These are phyloP conservation scores for Rhinichthys klamathensis DNA, from an alignment of 2,113 vertebrate genomes.

Conservation along the genomic window DNA sequence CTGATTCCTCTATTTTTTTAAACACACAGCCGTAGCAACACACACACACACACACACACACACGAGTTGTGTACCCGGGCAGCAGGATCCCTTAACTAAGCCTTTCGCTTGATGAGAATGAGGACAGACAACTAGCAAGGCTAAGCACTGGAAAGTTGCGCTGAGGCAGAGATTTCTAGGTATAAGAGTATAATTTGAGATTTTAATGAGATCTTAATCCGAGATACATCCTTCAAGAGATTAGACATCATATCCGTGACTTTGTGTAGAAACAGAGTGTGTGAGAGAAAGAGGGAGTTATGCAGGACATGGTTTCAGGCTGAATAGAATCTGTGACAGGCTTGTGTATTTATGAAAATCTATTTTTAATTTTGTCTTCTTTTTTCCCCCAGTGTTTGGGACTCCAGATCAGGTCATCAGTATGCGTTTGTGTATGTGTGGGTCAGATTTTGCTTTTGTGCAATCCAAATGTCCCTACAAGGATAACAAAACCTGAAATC, in stretches of 20 bases:
- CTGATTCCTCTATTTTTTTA: slow-evolving; percentile 7
- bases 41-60: not conserved
- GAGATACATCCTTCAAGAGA: slow-evolving; percentile 31
- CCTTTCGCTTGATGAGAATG: slow-evolving; percentile 46
- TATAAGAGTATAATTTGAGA: slow-evolving; percentile 42
- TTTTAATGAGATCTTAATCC: slow-evolving; percentile 49
- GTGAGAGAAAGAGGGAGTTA: not conserved
- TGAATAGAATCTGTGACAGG: slow-evolving; percentile 25
- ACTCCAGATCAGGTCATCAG: not conserved
- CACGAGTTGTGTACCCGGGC: not conserved
- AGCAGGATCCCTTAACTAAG: slow-evolving; percentile 31
- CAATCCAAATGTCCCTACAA: not conserved
- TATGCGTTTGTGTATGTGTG: slow-evolving; percentile 35
- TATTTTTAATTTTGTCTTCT: slow-evolving; percentile 16
- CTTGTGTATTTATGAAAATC: slow-evolving; percentile 28
- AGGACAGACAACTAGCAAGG: slow-evolving; percentile 38
- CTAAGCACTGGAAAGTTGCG: slow-evolving; percentile 28
- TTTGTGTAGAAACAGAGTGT: not conserved
- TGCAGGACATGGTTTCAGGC: slow-evolving; percentile 27
- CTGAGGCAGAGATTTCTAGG: slow-evolving; percentile 14
- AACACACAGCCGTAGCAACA: slow-evolving; percentile 26
- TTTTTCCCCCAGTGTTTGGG: not conserved
- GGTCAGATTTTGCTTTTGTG: not conserved
- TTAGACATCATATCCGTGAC: slow-evolving; percentile 14
- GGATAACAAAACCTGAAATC: slow-evolving; percentile 3